Percentiles rank a stretch among this genome's conserved stretches.
phyloP scores from a whole-genome alignment of 2,797 vertebrate genomes.

The Hemibagrus guttatus region DNA sequence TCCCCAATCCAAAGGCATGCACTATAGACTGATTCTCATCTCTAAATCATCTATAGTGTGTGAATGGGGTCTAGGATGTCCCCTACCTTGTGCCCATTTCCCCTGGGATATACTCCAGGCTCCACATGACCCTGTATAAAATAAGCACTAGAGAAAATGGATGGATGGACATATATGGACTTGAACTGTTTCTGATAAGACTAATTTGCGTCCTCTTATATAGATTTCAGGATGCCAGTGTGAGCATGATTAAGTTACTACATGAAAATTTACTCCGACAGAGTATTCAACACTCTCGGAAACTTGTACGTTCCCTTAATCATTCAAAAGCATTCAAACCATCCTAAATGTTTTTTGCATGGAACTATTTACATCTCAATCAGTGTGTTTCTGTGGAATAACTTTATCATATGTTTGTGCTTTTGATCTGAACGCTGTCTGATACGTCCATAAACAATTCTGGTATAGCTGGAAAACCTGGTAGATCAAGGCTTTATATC shows the following conservation, averaged over 20 bases:
- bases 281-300: constrained; percentile 12
- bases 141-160: no score
- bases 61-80: no score
- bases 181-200: constrained; percentile 33
- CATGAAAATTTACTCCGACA: neutral
- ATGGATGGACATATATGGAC: neutral
- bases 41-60: no score
- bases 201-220: neutral
- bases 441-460: constrained; percentile 30
- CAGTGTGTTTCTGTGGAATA: constrained; percentile 36
- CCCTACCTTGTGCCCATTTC: no score
- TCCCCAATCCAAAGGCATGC: no score
- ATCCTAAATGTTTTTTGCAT: constrained; percentile 11
- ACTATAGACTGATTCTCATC: no score
- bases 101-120: no score
- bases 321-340: constrained; percentile 23
- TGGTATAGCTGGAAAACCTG: constrained; percentile 1
- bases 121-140: no score
- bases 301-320: constrained; percentile 14
- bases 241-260: constrained; percentile 21
- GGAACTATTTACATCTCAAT: constrained; percentile 17
- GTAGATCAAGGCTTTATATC: neutral
- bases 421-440: constrained; percentile 41
- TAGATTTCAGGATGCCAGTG: constrained; percentile 21
- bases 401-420: constrained; percentile 25